These are phyloP conservation scores for Thamnophis sirtalis DNA, from an alignment of 2,113 vertebrate genomes.

Conservation along the genomic window DNA sequence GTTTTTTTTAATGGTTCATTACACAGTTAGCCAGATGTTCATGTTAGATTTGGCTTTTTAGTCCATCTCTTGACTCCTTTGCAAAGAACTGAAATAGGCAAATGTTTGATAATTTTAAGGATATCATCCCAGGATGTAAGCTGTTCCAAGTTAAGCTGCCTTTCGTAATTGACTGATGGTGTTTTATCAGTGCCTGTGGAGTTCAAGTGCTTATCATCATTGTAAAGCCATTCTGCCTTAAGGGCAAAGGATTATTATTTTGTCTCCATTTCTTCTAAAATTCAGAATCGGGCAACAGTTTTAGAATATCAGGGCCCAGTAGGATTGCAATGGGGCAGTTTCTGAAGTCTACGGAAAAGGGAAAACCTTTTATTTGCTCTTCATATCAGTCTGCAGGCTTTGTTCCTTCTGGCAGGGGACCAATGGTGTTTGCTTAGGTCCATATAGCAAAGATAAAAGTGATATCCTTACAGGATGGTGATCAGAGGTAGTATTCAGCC, in stretches of 20 bases:
- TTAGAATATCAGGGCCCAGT: not conserved
- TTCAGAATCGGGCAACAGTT: not conserved
- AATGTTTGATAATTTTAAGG: not conserved
- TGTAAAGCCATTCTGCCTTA: not conserved
- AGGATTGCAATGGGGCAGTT: not conserved
- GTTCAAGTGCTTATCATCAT: not conserved
- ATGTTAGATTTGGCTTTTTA: too few species aligned
- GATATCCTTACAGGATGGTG: too few species aligned
- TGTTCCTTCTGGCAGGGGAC: too few species aligned
- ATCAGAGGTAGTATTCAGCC: too few species aligned
- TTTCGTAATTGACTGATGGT: not conserved
- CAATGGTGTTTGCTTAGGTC: too few species aligned
- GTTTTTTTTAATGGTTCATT: not conserved
- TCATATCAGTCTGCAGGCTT: not conserved
- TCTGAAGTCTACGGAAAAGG: not conserved
- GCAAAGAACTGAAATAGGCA: not conserved
- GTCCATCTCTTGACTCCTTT: too few species aligned
- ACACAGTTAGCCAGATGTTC: not conserved
- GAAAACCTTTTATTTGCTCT: not conserved
- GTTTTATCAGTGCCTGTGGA: not conserved
- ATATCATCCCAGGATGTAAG: not conserved
- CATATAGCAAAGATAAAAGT: too few species aligned
- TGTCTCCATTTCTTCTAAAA: not conserved
- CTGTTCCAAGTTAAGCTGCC: not conserved
- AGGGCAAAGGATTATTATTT: not conserved